A percentile compares a stretch with the other conserved stretches of the same genome.
Evolutionary conservation across 2,888 invertebrate genomes (phyloP).

Genomic region (Melikaiella ostensackeni): DNA sequence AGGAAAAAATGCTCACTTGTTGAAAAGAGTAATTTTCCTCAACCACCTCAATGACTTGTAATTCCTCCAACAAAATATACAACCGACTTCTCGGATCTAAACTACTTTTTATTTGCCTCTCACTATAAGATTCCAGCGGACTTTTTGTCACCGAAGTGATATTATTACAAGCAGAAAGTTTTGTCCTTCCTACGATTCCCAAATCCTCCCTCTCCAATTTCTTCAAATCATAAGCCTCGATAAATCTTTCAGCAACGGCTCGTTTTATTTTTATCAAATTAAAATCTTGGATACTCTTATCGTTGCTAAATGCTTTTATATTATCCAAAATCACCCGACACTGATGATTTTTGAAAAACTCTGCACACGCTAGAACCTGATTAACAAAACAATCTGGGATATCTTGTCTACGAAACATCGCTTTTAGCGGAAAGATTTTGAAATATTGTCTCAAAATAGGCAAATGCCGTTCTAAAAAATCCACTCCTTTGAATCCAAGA

Average conservation of each 20-base stretch:
- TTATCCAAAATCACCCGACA: constrained; percentile 84
- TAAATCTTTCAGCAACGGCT: constrained; percentile 79
- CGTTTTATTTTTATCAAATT: constrained; percentile 61
- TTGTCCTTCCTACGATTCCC: constrained; percentile 76
- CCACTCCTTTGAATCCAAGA: constrained; percentile 80
- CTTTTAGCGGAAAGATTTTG: constrained; percentile 73
- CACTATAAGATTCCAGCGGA: constrained; percentile 81
- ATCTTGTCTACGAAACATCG: constrained; percentile 81
- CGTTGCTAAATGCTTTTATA: constrained; percentile 80
- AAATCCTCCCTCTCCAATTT: constrained; percentile 77
- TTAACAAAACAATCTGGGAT: constrained; percentile 83
- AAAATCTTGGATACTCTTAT: constrained; percentile 53
- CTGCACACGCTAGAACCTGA: constrained; percentile 82
- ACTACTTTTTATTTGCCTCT: constrained; percentile 78
- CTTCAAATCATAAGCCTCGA: constrained; percentile 80
- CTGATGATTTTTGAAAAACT: constrained; percentile 84
- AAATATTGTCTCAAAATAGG: constrained; percentile 78
- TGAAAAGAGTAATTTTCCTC: constrained; percentile 44
- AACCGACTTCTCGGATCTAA: constrained; percentile 76
- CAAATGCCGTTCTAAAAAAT: constrained; percentile 76
- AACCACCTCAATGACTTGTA: constrained; percentile 23
- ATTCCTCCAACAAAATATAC: constrained; percentile 30
- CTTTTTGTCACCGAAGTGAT: constrained; percentile 78
- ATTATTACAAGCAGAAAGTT: constrained; percentile 77
- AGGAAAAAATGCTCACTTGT: constrained; percentile 62